phyloP scores from a whole-genome alignment of 2,888 invertebrate genomes.

The Eucera pruinosa region DNA sequence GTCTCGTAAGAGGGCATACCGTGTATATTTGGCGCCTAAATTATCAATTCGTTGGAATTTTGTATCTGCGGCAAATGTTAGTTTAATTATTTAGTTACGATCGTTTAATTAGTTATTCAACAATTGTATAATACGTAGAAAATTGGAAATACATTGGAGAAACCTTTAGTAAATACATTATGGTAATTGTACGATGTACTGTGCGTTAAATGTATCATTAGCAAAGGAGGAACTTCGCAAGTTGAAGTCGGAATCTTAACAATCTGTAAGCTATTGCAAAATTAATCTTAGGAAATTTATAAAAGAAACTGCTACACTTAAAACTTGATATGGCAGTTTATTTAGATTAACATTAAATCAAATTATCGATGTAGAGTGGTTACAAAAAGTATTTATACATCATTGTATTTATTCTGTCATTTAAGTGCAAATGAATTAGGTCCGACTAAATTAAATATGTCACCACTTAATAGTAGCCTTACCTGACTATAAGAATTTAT shows the following conservation, averaged over 20 bases:
- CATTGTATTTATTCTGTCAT: no score
- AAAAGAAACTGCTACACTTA: background rate
- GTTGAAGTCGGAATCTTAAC: no score
- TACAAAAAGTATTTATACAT: no score
- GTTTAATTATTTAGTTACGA: background rate
- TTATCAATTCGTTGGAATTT: background rate
- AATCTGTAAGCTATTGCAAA: background rate
- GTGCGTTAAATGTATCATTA: constrained; percentile 1
- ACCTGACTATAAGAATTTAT: no score
- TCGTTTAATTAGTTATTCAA: no score
- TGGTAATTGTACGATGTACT: background rate
- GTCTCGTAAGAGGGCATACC: constrained; percentile 38
- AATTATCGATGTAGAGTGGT: background rate
- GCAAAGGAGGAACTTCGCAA: constrained; percentile 25
- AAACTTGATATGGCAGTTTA: constrained; percentile 43
- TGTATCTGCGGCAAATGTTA: background rate
- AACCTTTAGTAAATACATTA: constrained; percentile 15
- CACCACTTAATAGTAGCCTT: no score
- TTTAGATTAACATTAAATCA: constrained; percentile 35
- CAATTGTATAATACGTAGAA: no score
- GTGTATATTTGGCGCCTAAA: background rate
- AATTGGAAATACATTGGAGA: constrained; percentile 26
- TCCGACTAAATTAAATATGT: no score
- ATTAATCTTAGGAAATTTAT: constrained; percentile 1
- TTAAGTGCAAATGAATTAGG: no score